These are phyloP conservation scores for Marisa cornuarietis DNA, from an alignment of 1,140 invertebrate genomes.

Conservation along the genomic window DNA sequence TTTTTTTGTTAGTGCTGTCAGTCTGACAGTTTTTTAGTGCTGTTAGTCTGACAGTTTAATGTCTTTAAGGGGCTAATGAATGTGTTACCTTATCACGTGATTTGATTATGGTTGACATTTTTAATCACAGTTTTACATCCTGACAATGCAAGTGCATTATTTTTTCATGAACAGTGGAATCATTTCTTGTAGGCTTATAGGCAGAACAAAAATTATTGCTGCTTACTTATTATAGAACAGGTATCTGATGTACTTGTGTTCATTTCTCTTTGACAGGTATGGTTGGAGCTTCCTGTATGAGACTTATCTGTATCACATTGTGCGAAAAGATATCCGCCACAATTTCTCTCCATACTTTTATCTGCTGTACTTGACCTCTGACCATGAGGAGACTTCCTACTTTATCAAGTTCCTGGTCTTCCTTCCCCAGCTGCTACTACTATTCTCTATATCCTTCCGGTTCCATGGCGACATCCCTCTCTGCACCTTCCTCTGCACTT, in stretches of 20 bases:
- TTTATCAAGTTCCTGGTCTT: conserved; percentile 76
- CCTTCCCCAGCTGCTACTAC: conserved; percentile 70
- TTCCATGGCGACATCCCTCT: conserved; percentile 78
- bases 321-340: conserved; percentile 89
- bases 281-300: conserved; percentile 91
- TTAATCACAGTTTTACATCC: too few relatives aligned
- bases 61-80: too few relatives aligned
- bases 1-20: too few relatives aligned
- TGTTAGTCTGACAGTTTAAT: too few relatives aligned
- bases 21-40: too few relatives aligned
- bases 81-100: too few relatives aligned
- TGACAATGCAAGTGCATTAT: too few relatives aligned
- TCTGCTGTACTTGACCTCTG: conserved; percentile 82
- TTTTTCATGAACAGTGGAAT: too few relatives aligned
- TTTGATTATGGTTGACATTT: too few relatives aligned
- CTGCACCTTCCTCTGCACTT: conserved; percentile 84
- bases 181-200: too few relatives aligned
- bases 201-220: too few relatives aligned
- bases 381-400: conserved; percentile 61
- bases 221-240: not conserved
- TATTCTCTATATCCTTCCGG: conserved; percentile 53
- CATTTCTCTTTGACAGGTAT: conserved; percentile 70
- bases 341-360: conserved; percentile 99
- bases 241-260: not conserved
- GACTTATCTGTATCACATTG: conserved; percentile 92